A percentile compares a stretch with the other conserved stretches of the same genome.
Conservation (phyloP, 1,140 invertebrate species). For the Sipha flava region DNA sequence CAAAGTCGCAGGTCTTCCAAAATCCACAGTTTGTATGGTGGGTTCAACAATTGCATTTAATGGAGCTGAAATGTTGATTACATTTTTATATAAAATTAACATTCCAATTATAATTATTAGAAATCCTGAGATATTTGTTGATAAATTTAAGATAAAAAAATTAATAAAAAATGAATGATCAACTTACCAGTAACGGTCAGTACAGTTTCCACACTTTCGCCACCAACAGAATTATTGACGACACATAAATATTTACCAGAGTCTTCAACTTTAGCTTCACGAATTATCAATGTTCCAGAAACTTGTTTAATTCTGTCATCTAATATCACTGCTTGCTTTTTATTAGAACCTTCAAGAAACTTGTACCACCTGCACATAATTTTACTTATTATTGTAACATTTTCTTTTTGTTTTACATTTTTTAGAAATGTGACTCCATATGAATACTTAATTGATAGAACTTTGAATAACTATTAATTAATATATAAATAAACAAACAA, state of each 20-base stretch:
- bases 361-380: conserved; percentile 74
- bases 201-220: conserved; percentile 84
- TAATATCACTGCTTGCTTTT: conserved; percentile 72
- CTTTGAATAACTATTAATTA: not conserved
- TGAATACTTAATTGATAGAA: not conserved
- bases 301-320: conserved; percentile 84
- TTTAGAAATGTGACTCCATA: conserved; percentile 19
- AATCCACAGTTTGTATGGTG: conserved; percentile 81
- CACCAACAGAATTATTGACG: conserved; percentile 87
- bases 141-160: not conserved
- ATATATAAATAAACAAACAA: no score
- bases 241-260: conserved; percentile 90
- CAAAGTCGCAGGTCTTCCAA: conserved; percentile 79
- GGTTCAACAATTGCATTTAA: conserved; percentile 80
- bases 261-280: conserved; percentile 80
- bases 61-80: conserved; percentile 58
- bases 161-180: not conserved
- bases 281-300: conserved; percentile 87
- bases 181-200: conserved; percentile 70
- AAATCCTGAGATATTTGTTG: no score
- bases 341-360: conserved; percentile 73
- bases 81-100: no score
- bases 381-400: not conserved
- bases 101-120: no score
- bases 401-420: not conserved